These are phyloP conservation scores for Gallinago jamesoni DNA, from an alignment of 2,113 vertebrate species.

Conservation along the genomic window DNA sequence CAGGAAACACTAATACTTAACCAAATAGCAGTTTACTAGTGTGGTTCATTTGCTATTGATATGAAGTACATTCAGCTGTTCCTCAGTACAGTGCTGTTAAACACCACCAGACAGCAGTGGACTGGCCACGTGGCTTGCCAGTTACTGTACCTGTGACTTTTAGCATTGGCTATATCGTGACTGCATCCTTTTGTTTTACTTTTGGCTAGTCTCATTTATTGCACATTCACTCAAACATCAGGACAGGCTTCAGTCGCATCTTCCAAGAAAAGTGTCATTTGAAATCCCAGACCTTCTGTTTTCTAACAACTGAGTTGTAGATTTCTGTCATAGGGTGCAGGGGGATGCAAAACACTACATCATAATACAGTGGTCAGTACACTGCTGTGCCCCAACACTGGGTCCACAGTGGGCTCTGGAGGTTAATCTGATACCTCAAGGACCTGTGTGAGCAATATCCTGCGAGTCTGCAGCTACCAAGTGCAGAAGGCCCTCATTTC, in stretches of 20 bases:
- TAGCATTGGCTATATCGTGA: neutral
- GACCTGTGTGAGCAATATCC: rapidly evolving
- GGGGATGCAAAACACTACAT: neutral
- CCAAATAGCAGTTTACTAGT: neutral
- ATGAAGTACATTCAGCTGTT: rapidly evolving
- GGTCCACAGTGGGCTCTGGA: neutral
- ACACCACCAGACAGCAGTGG: neutral
- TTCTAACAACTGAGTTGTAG: neutral
- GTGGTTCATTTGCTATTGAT: rapidly evolving
- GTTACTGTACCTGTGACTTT: neutral
- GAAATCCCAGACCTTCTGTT: neutral
- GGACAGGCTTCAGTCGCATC: neutral
- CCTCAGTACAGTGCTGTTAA: neutral
- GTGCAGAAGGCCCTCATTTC: neutral
- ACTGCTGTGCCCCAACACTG: neutral
- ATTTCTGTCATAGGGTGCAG: neutral
- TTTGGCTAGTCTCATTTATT: neutral
- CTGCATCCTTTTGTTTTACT: neutral
- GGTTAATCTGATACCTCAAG: neutral
- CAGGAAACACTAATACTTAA: neutral
- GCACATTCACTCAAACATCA: neutral
- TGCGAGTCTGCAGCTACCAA: rapidly evolving
- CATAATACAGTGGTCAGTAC: no score
- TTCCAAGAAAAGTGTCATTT: neutral
- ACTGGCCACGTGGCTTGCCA: rapidly evolving